A percentile compares a stretch with the other conserved stretches of the same genome.
phyloP scores from a whole-genome alignment of 2,113 vertebrate species.

The Bujurquina vittata region DNA sequence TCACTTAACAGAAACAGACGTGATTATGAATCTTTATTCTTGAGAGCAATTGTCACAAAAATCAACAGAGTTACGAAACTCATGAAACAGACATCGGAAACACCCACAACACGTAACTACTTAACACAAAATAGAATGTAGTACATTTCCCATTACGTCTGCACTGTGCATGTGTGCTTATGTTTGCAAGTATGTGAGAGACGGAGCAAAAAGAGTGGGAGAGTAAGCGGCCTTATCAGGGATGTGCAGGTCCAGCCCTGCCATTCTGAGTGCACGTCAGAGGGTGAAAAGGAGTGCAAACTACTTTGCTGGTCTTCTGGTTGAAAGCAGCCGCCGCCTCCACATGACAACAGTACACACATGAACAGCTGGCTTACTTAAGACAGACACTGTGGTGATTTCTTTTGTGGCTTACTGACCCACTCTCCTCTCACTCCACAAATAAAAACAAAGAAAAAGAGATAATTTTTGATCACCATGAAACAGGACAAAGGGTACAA shows the following conservation, averaged over 20 bases:
- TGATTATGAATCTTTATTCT: slow-evolving; percentile 53
- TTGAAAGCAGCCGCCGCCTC: slow-evolving; percentile 29
- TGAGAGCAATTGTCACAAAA: neutral
- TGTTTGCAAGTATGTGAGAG: slow-evolving; percentile 33
- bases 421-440: slow-evolving; percentile 13
- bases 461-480: neutral
- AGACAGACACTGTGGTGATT: slow-evolving; percentile 36
- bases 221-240: slow-evolving; percentile 69
- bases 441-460: neutral
- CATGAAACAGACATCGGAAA: neutral
- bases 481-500: neutral
- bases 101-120: slow-evolving; percentile 15
- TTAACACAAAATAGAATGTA: slow-evolving; percentile 48
- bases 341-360: slow-evolving; percentile 23
- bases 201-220: neutral
- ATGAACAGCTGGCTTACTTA: slow-evolving; percentile 35
- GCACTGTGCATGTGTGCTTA: slow-evolving; percentile 19
- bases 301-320: slow-evolving; percentile 27
- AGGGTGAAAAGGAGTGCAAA: slow-evolving; percentile 44
- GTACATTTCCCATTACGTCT: slow-evolving; percentile 10
- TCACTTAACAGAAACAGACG: neutral
- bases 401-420: slow-evolving; percentile 51
- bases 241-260: slow-evolving; percentile 63
- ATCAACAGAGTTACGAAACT: slow-evolving; percentile 7
- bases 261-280: slow-evolving; percentile 41